Evolutionary conservation across 2,113 vertebrate species (phyloP).

Genomic region (Sisor rabdophorus): DNA sequence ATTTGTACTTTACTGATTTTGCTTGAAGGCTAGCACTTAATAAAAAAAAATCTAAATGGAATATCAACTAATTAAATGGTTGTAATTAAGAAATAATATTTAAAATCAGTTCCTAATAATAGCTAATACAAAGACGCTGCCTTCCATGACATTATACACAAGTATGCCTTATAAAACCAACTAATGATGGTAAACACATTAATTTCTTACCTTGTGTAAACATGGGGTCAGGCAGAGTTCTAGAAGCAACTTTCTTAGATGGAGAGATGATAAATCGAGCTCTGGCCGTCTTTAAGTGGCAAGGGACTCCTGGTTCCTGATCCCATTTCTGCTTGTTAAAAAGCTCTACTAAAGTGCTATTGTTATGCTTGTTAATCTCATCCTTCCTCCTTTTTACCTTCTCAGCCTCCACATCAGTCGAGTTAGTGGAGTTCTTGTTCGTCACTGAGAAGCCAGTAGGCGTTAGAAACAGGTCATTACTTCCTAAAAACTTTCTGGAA

Average conservation of each 20-base stretch:
- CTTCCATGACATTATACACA: no score
- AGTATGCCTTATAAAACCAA: no score
- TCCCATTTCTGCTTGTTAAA: slow-evolving; percentile 80
- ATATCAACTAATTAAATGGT: background rate
- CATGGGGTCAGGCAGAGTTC: slow-evolving; percentile 73
- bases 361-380: slow-evolving; percentile 66
- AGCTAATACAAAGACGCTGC: background rate
- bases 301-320: slow-evolving; percentile 71
- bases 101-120: background rate
- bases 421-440: slow-evolving; percentile 73
- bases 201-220: slow-evolving; percentile 85
- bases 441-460: slow-evolving; percentile 78
- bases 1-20: background rate
- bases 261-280: slow-evolving; percentile 79
- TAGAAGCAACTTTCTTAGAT: slow-evolving; percentile 72
- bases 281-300: slow-evolving; percentile 74
- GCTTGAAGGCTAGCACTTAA: background rate
- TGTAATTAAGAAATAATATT: background rate
- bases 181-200: no score
- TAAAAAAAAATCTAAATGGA: background rate
- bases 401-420: slow-evolving; percentile 66
- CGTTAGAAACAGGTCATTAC: slow-evolving; percentile 75
- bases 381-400: slow-evolving; percentile 67
- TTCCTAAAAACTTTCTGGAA: slow-evolving; percentile 77
- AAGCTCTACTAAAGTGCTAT: slow-evolving; percentile 84